Conservation (phyloP, 2,888 invertebrate genomes). For the Epirrhoe tristata region DNA sequence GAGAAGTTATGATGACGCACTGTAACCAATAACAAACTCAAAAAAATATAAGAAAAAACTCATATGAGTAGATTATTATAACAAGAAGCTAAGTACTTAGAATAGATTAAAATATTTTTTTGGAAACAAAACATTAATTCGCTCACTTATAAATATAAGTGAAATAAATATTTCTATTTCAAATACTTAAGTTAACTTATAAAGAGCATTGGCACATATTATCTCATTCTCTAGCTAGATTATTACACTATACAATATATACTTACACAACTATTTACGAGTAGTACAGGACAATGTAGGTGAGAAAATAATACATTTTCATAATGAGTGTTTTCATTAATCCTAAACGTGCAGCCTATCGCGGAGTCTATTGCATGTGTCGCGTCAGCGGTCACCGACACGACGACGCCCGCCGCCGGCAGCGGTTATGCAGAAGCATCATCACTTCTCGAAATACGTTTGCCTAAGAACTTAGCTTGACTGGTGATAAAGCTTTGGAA, state of each 20-base stretch:
- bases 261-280: too few species aligned
- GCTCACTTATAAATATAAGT: too few species aligned
- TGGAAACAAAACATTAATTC: too few species aligned
- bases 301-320: not conserved
- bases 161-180: too few species aligned
- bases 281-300: not conserved
- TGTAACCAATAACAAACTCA: conserved; percentile 32
- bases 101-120: too few species aligned
- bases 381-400: conserved; percentile 10
- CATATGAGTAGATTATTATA: not conserved
- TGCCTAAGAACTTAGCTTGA: not conserved
- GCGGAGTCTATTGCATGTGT: not conserved
- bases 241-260: too few species aligned
- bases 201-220: too few species aligned
- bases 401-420: not conserved
- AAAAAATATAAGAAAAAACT: conserved; percentile 26
- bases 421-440: conserved; percentile 8
- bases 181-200: too few species aligned
- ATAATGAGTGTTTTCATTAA: not conserved
- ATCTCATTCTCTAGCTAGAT: too few species aligned
- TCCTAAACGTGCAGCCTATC: not conserved
- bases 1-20: conserved; percentile 51
- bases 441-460: conserved; percentile 27
- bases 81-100: too few species aligned
- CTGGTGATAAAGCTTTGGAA: not conserved